Conservation (phyloP, 2,797 vertebrate species). For the Hydrocynus forskahlii region DNA sequence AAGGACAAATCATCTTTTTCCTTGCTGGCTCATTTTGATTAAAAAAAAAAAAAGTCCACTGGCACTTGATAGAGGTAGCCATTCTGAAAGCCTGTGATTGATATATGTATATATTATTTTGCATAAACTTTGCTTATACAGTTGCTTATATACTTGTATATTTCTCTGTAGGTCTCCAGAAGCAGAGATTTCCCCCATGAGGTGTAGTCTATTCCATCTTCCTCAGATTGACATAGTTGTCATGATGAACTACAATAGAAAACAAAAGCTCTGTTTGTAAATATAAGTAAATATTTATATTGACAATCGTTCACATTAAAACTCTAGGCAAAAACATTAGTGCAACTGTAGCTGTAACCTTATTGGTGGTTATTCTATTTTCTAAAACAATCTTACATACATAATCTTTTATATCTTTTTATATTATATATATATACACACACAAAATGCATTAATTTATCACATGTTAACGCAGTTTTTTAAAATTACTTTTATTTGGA, state of each 20-base stretch:
- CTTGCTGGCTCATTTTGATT: neutral
- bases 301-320: too few species aligned
- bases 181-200: neutral
- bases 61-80: conserved; percentile 25
- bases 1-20: neutral
- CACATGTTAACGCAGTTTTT: too few species aligned
- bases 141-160: conserved; percentile 1
- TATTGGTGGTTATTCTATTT: too few species aligned
- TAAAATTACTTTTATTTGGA: too few species aligned
- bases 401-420: too few species aligned
- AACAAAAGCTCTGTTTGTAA: neutral
- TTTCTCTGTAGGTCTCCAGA: conserved; percentile 2
- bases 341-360: too few species aligned
- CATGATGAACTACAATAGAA: conserved; percentile 82
- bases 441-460: too few species aligned
- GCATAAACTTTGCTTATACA: conserved; percentile 5
- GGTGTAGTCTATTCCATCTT: conserved; percentile 1
- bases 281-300: neutral
- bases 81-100: conserved; percentile 13
- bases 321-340: too few species aligned
- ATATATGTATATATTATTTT: conserved; percentile 19
- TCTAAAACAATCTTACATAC: too few species aligned
- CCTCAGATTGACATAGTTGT: conserved; percentile 82
- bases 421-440: too few species aligned
- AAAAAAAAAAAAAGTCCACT: neutral